Evolutionary conservation across 2,113 vertebrate genomes (phyloP).

Genomic region (Rhabdornis inornatus): DNA sequence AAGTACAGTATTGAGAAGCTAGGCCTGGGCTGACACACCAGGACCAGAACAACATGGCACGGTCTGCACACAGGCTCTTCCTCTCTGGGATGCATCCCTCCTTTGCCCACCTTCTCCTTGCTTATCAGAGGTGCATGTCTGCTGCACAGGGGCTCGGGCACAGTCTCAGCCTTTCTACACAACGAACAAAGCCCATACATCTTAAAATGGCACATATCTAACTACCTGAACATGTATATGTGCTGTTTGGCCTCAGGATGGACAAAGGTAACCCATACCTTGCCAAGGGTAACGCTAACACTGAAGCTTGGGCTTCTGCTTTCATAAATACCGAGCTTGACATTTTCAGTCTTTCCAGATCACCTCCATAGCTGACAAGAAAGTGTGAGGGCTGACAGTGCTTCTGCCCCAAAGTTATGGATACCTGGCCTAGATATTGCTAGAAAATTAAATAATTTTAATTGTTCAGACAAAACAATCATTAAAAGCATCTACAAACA

Average conservation of each 20-base stretch:
- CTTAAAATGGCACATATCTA: background rate
- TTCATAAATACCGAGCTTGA: background rate
- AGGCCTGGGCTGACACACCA: background rate
- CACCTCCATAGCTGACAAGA: background rate
- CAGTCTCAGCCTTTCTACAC: background rate
- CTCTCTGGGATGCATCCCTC: background rate
- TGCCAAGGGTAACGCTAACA: background rate
- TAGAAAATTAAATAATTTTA: background rate
- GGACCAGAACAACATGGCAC: background rate
- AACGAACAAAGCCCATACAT: background rate
- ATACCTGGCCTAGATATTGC: background rate
- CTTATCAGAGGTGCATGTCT: rapidly evolving
- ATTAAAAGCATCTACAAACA: background rate
- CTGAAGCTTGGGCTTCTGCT: background rate
- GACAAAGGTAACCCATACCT: background rate
- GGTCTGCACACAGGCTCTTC: background rate
- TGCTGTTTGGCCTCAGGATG: background rate
- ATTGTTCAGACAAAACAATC: background rate
- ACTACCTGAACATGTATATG: rapidly evolving
- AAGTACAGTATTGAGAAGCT: background rate
- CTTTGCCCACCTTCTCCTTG: background rate
- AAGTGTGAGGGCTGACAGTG: background rate
- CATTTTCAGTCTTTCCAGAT: background rate
- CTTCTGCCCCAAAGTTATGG: background rate
- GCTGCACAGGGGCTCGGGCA: rapidly evolving